Evolutionary conservation across 1,140 invertebrate species (phyloP).

Genomic region (Tetragonula clypearis): DNA sequence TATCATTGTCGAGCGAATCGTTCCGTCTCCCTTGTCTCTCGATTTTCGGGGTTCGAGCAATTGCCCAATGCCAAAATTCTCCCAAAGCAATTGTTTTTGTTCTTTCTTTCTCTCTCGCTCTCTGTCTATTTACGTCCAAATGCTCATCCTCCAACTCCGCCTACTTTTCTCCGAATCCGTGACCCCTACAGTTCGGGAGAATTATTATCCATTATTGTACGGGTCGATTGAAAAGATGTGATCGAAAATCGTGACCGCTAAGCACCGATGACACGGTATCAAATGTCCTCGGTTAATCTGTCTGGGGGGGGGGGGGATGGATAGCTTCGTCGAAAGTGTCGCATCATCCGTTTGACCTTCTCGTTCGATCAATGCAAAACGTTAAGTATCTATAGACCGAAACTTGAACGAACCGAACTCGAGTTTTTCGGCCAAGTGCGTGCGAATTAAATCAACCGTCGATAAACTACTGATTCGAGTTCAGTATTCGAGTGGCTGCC

Average conservation of each 20-base stretch:
- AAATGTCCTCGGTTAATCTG: background rate
- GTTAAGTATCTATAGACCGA: background rate
- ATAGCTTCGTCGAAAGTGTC: background rate
- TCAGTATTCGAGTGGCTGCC: background rate
- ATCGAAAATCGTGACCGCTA: background rate
- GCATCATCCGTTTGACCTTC: background rate
- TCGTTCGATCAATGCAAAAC: background rate
- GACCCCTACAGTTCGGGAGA: background rate
- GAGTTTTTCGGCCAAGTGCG: background rate
- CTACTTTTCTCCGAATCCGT: background rate
- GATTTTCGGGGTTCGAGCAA: background rate
- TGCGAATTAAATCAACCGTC: background rate
- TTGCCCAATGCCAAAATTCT: slow-evolving; percentile 25
- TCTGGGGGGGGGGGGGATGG: background rate
- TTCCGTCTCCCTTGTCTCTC: background rate
- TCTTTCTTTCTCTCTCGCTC: no score
- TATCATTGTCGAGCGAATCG: background rate
- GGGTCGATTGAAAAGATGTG: background rate
- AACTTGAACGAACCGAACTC: background rate
- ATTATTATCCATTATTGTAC: slow-evolving; percentile 14
- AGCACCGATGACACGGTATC: background rate
- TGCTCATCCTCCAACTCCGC: no score
- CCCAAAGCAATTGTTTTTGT: slow-evolving; percentile 30
- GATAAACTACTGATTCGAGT: background rate
- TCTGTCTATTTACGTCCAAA: background rate